A percentile compares a stretch with the other conserved stretches of the same genome.
These are phyloP conservation scores for Chelon auratus DNA, from an alignment of 2,797 vertebrate genomes.

Conservation along the genomic window DNA sequence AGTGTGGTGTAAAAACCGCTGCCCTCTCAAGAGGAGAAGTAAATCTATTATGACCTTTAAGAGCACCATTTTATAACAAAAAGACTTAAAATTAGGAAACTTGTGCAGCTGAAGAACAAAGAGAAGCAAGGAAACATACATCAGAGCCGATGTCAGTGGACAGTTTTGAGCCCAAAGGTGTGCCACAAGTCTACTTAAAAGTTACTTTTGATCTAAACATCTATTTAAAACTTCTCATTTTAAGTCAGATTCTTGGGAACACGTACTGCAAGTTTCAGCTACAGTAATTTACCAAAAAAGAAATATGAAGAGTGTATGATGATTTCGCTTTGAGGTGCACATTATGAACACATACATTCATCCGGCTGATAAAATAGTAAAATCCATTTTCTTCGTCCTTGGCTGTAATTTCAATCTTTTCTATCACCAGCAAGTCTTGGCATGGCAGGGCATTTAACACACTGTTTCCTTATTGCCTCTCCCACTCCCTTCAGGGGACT, in stretches of 20 bases:
- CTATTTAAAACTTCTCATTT: not conserved
- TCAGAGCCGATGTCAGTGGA: constrained; percentile 4
- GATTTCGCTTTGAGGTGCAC: constrained; percentile 3
- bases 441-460: constrained; percentile 52
- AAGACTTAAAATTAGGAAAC: not conserved
- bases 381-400: constrained; percentile 39
- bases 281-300: constrained; percentile 18
- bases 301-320: not conserved
- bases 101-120: constrained; percentile 1
- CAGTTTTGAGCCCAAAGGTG: not conserved
- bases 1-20: constrained; percentile 53
- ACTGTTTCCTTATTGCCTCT: constrained; percentile 43
- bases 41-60: constrained; percentile 36
- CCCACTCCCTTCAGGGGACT: constrained; percentile 41
- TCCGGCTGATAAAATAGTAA: constrained; percentile 20
- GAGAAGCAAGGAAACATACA: no score
- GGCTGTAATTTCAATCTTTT: constrained; percentile 51
- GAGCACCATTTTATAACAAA: constrained; percentile 12
- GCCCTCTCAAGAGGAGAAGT: constrained; percentile 15
- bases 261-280: not conserved
- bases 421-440: constrained; percentile 46
- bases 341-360: constrained; percentile 13
- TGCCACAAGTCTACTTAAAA: not conserved
- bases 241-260: not conserved
- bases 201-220: constrained; percentile 4